Evolutionary conservation across 2,113 vertebrate genomes (phyloP).

Genomic region (Esox niger): DNA sequence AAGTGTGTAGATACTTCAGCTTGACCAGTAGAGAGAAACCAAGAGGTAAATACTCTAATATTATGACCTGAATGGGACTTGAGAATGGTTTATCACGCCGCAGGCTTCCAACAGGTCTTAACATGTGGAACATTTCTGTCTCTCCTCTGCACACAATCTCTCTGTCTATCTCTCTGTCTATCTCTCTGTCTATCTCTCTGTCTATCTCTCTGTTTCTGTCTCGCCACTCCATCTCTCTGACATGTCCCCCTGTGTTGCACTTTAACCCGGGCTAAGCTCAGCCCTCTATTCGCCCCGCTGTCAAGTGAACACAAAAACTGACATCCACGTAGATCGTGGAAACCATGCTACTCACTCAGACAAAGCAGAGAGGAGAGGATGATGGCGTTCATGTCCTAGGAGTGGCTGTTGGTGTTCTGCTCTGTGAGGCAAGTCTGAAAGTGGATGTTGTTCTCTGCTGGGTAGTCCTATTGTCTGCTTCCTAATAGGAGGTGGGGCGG

Average conservation of each 20-base stretch:
- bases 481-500: not conserved
- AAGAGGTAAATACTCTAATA: not conserved
- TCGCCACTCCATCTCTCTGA: not conserved
- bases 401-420: not conserved
- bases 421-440: not conserved
- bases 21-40: not conserved
- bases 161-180: not conserved
- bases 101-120: not conserved
- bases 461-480: too few relatives aligned
- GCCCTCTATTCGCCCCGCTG: too few relatives aligned
- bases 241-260: too few relatives aligned
- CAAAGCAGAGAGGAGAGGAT: conserved; percentile 14
- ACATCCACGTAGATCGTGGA: too few relatives aligned
- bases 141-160: not conserved
- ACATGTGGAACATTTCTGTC: not conserved
- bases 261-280: too few relatives aligned
- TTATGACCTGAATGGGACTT: not conserved
- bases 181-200: not conserved
- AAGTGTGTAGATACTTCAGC: not conserved
- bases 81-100: not conserved
- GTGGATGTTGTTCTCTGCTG: not conserved
- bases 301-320: too few relatives aligned
- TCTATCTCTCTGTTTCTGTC: not conserved
- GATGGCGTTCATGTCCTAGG: conserved; percentile 14
- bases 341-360: conserved; percentile 9